These are phyloP conservation scores for Lucinisca nassula DNA, from an alignment of 2,888 invertebrate species.

Conservation along the genomic window DNA sequence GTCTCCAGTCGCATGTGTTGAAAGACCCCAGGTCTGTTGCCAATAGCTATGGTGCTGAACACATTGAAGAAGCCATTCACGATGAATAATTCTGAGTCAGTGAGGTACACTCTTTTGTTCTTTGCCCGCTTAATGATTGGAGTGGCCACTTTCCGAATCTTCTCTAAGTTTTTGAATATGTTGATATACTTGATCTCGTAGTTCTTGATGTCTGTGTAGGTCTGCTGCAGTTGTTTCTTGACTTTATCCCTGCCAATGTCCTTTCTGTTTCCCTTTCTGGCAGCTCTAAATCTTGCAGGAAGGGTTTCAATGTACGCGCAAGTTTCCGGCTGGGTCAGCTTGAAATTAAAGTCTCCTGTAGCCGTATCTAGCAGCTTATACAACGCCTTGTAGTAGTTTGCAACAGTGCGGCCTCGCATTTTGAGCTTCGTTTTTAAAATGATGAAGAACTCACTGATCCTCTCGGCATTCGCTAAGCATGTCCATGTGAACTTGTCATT, in stretches of 20 bases:
- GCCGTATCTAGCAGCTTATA: not conserved
- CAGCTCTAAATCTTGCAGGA: not conserved
- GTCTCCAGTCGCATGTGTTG: not conserved
- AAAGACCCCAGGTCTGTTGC: constrained; percentile 3
- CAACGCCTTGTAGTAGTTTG: not conserved
- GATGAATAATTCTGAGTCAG: not conserved
- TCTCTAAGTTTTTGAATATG: not conserved
- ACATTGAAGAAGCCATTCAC: not conserved
- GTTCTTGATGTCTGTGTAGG: not conserved
- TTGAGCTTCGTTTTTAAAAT: not conserved
- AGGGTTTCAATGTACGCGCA: not conserved
- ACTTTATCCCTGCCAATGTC: not conserved
- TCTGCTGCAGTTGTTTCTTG: not conserved
- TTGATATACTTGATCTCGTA: not conserved
- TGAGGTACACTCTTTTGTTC: not conserved
- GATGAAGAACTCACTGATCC: not conserved
- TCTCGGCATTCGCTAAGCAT: not conserved
- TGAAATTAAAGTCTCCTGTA: not conserved
- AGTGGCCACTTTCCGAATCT: not conserved
- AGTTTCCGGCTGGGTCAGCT: not conserved
- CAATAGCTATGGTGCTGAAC: not conserved
- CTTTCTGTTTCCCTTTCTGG: not conserved
- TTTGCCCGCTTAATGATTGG: not conserved
- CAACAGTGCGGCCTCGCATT: not conserved
- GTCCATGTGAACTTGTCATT: not conserved